phyloP scores from a whole-genome alignment of 2,113 vertebrate genomes.

The Coreoperca whiteheadi region DNA sequence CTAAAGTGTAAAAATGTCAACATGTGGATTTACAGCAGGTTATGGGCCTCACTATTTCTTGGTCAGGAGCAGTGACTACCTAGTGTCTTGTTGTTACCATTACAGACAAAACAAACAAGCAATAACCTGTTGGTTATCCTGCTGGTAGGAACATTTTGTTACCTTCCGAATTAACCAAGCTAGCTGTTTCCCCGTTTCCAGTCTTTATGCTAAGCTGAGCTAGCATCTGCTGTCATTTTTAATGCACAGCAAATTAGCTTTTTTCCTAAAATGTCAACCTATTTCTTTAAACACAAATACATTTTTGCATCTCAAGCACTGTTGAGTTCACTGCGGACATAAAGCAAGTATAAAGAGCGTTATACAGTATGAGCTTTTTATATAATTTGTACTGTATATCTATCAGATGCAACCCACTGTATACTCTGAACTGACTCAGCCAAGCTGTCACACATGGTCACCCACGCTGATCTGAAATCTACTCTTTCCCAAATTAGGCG shows the following conservation, averaged over 20 bases:
- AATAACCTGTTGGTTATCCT: neutral
- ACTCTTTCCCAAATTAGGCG: slow-evolving; percentile 58
- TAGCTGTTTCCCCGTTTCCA: neutral
- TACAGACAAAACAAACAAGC: neutral
- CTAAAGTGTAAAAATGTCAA: neutral
- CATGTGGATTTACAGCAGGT: neutral
- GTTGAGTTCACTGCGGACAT: neutral
- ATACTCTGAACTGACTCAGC: slow-evolving; percentile 40
- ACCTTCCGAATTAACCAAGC: neutral
- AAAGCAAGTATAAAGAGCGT: neutral
- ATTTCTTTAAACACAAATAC: neutral
- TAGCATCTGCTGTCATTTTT: neutral
- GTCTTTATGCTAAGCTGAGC: neutral
- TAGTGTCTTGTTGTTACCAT: neutral
- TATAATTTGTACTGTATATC: neutral
- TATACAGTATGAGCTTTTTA: neutral
- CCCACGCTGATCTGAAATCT: slow-evolving; percentile 49
- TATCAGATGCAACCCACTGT: slow-evolving; percentile 13
- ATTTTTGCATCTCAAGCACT: neutral
- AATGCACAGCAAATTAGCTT: no score
- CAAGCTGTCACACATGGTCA: slow-evolving; percentile 38
- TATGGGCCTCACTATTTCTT: neutral
- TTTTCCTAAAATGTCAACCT: neutral
- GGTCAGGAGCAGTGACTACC: neutral
- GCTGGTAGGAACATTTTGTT: neutral